A percentile compares a stretch with the other conserved stretches of the same genome.
Conservation (phyloP, 2,797 vertebrate species). For the Merluccius polli region DNA sequence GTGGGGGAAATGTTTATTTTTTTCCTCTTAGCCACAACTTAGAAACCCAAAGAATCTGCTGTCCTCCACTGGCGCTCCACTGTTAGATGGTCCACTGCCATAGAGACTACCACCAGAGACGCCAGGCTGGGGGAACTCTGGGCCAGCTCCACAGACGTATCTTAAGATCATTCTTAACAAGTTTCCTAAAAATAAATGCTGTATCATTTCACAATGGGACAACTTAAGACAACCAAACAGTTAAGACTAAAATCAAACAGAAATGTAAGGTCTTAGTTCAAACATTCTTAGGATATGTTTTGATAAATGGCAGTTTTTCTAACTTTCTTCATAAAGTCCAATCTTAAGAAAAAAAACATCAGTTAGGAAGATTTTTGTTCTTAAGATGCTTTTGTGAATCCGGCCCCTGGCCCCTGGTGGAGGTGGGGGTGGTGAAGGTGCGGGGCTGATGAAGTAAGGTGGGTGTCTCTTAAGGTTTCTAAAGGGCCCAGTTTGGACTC, state of each 20-base stretch:
- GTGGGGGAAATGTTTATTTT: constrained; percentile 63
- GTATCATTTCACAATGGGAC: too few relatives aligned
- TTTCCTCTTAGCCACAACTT: constrained; percentile 62
- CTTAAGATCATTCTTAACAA: too few relatives aligned
- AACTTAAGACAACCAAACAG: too few relatives aligned
- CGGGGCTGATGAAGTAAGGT: constrained; percentile 60
- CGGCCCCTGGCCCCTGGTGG: background rate
- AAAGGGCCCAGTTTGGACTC: constrained; percentile 52
- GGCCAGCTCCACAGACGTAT: constrained; percentile 4
- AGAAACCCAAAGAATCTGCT: constrained; percentile 62
- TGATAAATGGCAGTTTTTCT: background rate
- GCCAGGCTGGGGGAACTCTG: constrained; percentile 15
- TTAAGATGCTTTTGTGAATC: background rate
- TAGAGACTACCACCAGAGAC: constrained; percentile 47
- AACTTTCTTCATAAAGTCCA: too few relatives aligned
- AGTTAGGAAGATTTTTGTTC: background rate
- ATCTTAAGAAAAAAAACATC: background rate
- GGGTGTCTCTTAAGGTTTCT: constrained; percentile 59
- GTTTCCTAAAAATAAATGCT: too few relatives aligned
- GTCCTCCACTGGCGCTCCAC: constrained; percentile 42
- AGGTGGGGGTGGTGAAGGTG: constrained; percentile 8
- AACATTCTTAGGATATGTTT: background rate
- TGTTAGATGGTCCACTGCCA: constrained; percentile 57
- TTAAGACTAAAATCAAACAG: too few relatives aligned
- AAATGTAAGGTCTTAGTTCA: too few relatives aligned